Evolutionary conservation across 2,888 invertebrate genomes (phyloP), one percentile per base, ranked within the genome.

Genomic region (Automeris io): DNA sequence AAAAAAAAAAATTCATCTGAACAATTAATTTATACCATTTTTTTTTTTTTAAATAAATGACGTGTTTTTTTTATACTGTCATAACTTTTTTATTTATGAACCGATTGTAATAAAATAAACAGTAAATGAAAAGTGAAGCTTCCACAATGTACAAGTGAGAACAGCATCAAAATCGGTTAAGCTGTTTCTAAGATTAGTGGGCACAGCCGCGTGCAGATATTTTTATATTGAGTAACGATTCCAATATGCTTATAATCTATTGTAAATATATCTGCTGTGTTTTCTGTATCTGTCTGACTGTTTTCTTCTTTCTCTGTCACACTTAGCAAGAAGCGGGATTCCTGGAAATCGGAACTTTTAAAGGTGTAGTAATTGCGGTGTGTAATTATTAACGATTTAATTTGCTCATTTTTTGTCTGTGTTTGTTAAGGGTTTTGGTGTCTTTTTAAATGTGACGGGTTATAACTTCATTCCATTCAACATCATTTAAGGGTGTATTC

Each of bases 311-410:
- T 64, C 45, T 55, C 50, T 58, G 54, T 45, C 57, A 48, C 55
- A 29, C 45, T 33, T 64, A 79, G 78, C 65, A 67, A 66, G 47
- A 77, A 70, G 47, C 58, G 70, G 18, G 72, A 70, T 45, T 68
- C 79, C 33, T 71, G 75, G 75, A 73, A 72, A 46, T 67, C 81
- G 0, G 57, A 74, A 12, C 67, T 81, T 5, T 57, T 81, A 49
- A 77, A 77, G 62, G 74, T 74, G 37, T 78, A 74, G 46, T 40
- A 61, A 61, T 52, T 50, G 47, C 51, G 70, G 66, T 72, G 56
- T 68, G 66, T 70, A 67, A 56, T 43, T 44, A 47, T 45, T 37
- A 35, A 38, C 18, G 29, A 32, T 46, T 41, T 18, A 39, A 48
- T 48, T 39, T 16, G 37, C 33, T 43, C 37, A 24, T 40, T 39